These are phyloP conservation scores for Monoplex corrugatus DNA, from an alignment of 2,888 invertebrate genomes.

Conservation along the genomic window DNA sequence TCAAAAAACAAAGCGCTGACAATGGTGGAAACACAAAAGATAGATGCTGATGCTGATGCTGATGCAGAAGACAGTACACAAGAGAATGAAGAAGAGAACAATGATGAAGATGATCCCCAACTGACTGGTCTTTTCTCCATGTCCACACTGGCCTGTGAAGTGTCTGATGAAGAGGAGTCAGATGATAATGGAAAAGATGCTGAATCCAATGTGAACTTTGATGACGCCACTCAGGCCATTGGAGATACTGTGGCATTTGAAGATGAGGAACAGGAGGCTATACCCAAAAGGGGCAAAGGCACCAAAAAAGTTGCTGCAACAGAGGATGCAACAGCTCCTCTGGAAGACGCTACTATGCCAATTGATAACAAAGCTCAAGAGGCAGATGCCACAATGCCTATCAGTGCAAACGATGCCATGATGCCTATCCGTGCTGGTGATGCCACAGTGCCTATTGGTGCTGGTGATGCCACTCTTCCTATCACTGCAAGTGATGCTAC, in stretches of 20 bases:
- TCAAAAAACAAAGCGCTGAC: background rate
- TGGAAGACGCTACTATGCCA: conserved; percentile 35
- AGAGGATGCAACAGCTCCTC: background rate
- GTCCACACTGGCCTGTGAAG: conserved; percentile 69
- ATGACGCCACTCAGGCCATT: conserved; percentile 49
- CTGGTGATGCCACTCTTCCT: background rate
- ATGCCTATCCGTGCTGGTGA: background rate
- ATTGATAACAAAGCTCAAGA: background rate
- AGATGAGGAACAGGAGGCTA: conserved; percentile 36
- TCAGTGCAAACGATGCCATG: background rate
- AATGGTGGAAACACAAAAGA: conserved; percentile 12
- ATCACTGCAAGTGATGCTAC: background rate
- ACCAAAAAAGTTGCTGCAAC: background rate
- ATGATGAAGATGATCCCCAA: conserved; percentile 39
- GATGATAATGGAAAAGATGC: conserved; percentile 38
- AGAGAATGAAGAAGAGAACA: background rate
- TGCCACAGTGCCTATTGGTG: background rate
- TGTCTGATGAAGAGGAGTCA: conserved; percentile 48
- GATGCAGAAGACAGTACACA: conserved; percentile 56
- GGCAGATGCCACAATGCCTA: conserved; percentile 37
- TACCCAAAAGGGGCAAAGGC: background rate
- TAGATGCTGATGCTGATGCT: background rate
- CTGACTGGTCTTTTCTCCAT: conserved; percentile 63
- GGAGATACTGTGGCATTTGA: conserved; percentile 32
- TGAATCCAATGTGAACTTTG: conserved; percentile 22